Conservation (phyloP, 2,888 invertebrate species). For the Brassicogethes aeneus region DNA sequence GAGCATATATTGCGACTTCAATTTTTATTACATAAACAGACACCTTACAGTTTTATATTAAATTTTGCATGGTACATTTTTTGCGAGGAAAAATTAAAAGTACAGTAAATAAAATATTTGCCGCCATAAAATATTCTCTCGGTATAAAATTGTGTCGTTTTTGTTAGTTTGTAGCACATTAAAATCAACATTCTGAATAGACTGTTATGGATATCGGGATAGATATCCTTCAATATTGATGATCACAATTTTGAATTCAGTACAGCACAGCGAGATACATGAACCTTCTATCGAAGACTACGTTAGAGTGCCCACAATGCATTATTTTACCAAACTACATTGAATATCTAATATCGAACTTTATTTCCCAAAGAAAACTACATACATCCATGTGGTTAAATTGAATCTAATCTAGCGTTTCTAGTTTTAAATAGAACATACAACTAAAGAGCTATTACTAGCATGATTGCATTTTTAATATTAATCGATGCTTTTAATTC, state of each 20-base stretch:
- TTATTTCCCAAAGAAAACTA: background rate
- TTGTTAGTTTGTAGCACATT: background rate
- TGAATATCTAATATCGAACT: background rate
- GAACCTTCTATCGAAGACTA: background rate
- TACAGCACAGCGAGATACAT: background rate
- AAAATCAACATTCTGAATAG: conserved; percentile 5
- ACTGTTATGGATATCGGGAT: conserved; percentile 3
- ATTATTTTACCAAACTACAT: background rate
- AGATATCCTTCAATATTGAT: conserved; percentile 6
- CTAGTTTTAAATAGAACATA: no score
- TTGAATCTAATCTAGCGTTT: background rate
- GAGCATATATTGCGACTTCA: no score
- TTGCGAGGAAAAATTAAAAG: no score
- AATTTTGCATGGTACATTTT: no score
- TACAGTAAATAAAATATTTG: no score
- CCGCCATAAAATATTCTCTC: no score
- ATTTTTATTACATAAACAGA: no score
- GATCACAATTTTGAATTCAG: conserved; percentile 3
- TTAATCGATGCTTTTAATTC: no score
- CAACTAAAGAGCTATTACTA: no score
- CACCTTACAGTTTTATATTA: no score
- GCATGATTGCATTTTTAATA: no score
- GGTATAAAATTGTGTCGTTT: background rate
- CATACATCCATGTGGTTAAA: background rate
- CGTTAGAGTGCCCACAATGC: background rate